Conservation (phyloP, 2,113 vertebrate genomes). For the Dipodomys ordii region DNA sequence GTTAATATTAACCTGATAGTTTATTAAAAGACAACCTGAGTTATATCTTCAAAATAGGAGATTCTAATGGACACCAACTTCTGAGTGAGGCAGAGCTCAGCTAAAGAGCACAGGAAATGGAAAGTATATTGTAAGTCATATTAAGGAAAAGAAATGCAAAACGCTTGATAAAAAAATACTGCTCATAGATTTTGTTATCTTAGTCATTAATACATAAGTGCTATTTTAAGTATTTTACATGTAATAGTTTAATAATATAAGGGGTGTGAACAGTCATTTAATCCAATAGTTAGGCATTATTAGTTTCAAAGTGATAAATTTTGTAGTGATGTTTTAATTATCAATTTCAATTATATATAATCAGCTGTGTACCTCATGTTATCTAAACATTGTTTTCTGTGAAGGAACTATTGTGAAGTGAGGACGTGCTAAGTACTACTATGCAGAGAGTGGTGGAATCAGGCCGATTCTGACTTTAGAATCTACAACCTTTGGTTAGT, state of each 20-base stretch:
- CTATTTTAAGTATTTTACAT: not conserved
- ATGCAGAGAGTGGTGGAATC: not conserved
- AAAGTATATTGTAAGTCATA: constrained; percentile 5
- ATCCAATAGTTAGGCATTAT: not conserved
- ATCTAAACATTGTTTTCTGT: not conserved
- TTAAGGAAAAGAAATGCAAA: not conserved
- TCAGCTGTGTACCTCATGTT: not conserved
- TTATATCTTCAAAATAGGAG: not conserved
- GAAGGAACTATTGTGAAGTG: not conserved
- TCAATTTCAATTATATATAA: not conserved
- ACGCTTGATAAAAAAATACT: not conserved
- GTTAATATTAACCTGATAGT: constrained; percentile 26
- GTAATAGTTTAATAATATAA: not conserved
- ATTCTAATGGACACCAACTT: constrained; percentile 23
- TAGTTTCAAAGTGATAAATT: not conserved
- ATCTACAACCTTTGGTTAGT: not conserved
- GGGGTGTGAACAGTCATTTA: not conserved
- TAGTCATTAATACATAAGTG: not conserved
- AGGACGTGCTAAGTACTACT: not conserved
- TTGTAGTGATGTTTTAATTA: not conserved
- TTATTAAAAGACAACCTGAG: constrained; percentile 38
- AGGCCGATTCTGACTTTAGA: not conserved
- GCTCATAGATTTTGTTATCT: constrained; percentile 12
- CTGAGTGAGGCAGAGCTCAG: not conserved
- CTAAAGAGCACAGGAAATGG: not conserved